These are phyloP conservation scores for Anableps anableps DNA, from an alignment of 2,797 vertebrate species.

Conservation along the genomic window DNA sequence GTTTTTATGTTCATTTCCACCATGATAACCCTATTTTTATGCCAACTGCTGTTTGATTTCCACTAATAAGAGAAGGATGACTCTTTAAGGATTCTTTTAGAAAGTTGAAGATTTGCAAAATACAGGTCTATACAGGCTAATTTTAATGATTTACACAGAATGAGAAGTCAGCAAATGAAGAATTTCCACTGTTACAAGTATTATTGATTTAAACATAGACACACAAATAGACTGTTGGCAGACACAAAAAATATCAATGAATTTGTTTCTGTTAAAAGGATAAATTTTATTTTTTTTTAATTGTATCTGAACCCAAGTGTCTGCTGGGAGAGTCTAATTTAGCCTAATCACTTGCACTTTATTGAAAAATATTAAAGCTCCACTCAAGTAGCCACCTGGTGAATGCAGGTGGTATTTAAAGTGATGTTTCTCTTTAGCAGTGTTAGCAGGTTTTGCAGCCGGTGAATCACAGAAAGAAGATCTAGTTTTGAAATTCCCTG, in stretches of 20 bases:
- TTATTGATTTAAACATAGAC: background rate
- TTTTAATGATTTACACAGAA: background rate
- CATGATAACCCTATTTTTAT: background rate
- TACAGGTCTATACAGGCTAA: background rate
- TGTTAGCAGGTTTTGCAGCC: slow-evolving; percentile 25
- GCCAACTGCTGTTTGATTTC: background rate
- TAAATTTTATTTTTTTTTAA: background rate
- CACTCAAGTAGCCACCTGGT: background rate
- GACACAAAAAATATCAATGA: background rate
- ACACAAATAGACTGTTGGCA: background rate
- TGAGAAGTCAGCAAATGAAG: background rate
- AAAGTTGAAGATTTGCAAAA: background rate
- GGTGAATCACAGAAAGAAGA: slow-evolving; percentile 26
- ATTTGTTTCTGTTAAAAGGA: background rate
- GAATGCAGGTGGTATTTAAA: slow-evolving; percentile 14
- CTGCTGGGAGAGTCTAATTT: background rate
- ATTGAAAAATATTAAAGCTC: background rate
- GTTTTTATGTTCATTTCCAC: too few relatives aligned
- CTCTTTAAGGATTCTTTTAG: background rate
- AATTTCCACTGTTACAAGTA: background rate
- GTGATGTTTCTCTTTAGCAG: slow-evolving; percentile 10
- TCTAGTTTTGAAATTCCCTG: slow-evolving; percentile 25
- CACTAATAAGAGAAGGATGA: background rate
- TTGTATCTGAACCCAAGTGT: background rate
- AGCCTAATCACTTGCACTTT: slow-evolving; percentile 1